These are phyloP conservation scores for Elephantulus edwardii DNA, from an alignment of 2,113 vertebrate genomes.

Conservation along the genomic window DNA sequence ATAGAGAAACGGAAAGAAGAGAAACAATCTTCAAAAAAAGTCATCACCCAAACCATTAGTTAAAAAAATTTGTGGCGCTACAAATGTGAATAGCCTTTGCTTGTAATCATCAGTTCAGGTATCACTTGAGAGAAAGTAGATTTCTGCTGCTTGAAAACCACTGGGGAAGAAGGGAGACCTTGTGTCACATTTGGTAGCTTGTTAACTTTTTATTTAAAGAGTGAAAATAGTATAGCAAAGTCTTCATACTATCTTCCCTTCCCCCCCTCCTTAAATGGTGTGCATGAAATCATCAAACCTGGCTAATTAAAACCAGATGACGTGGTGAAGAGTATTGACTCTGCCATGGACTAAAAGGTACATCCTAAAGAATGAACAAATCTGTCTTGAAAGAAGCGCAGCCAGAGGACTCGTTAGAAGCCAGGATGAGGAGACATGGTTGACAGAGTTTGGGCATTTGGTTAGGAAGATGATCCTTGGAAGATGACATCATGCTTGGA, in stretches of 20 bases:
- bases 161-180: background rate
- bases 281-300: slow-evolving; percentile 31
- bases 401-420: too few relatives aligned
- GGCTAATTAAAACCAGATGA: slow-evolving; percentile 38
- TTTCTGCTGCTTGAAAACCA: background rate
- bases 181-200: background rate
- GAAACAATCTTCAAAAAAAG: background rate
- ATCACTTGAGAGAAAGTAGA: background rate
- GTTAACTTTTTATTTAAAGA: background rate
- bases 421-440: too few relatives aligned
- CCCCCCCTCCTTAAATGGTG: background rate
- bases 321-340: background rate
- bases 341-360: too few relatives aligned
- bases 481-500: background rate
- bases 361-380: too few relatives aligned
- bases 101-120: background rate
- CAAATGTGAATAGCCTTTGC: background rate
- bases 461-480: too few relatives aligned
- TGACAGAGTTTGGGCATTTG: too few relatives aligned
- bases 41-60: background rate
- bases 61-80: background rate
- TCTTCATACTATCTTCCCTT: background rate
- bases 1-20: background rate
- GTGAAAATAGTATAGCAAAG: background rate
- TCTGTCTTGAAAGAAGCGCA: too few relatives aligned